Evolutionary conservation across 2,797 vertebrate genomes (phyloP).

Genomic region (Sebastes steindachneri): DNA sequence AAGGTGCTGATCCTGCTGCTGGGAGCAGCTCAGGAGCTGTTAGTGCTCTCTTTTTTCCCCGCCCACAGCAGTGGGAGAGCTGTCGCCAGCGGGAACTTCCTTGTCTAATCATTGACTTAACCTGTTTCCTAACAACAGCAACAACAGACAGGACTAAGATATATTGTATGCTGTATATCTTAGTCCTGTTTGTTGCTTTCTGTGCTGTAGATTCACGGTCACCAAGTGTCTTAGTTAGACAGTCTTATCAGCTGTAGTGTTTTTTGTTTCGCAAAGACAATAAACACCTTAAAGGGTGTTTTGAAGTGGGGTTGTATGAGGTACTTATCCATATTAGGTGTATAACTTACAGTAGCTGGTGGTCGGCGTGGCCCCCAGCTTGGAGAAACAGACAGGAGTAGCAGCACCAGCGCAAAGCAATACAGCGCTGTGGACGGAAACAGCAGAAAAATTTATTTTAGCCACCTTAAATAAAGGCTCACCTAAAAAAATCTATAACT

Average conservation of each 20-base stretch:
- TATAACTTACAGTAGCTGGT: too few species aligned
- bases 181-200: neutral
- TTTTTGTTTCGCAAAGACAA: neutral
- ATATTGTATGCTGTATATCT: neutral
- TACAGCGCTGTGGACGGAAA: too few species aligned
- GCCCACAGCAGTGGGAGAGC: neutral
- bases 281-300: too few species aligned
- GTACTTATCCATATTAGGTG: too few species aligned
- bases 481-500: too few species aligned
- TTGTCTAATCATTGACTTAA: neutral
- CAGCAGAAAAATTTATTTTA: too few species aligned
- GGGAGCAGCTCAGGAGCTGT: neutral
- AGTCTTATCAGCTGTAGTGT: neutral
- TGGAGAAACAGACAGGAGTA: too few species aligned
- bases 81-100: neutral
- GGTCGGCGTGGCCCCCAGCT: too few species aligned
- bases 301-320: too few species aligned
- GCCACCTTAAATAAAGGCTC: too few species aligned
- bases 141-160: too few species aligned
- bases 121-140: neutral
- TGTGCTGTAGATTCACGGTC: neutral
- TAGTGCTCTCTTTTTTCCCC: neutral
- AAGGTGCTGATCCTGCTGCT: neutral
- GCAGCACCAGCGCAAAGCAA: too few species aligned
- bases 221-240: neutral